Conservation (phyloP, 2,113 vertebrate genomes). For the Microcebus murinus region DNA sequence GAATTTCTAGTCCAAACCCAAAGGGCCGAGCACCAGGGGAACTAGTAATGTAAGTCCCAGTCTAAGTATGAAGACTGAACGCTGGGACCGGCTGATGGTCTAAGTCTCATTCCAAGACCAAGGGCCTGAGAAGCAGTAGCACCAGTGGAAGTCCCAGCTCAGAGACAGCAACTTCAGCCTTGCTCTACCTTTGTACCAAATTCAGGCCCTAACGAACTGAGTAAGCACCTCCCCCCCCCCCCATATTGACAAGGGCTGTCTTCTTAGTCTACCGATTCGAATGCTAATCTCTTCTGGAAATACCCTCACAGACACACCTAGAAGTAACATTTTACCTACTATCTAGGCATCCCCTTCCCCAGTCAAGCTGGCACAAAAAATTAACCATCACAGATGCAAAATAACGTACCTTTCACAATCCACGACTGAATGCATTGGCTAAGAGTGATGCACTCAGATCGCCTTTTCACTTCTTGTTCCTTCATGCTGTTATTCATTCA, state of each 20-base stretch:
- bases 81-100: background rate
- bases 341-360: background rate
- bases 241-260: too few relatives aligned
- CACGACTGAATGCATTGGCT: background rate
- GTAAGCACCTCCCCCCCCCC: background rate
- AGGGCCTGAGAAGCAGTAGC: background rate
- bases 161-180: background rate
- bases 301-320: background rate
- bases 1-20: background rate
- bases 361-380: background rate
- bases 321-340: background rate
- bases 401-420: background rate
- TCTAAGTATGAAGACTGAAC: background rate
- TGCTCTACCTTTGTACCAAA: background rate
- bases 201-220: accelerated
- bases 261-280: background rate
- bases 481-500: background rate
- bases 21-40: background rate
- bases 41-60: accelerated
- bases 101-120: too few relatives aligned
- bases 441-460: background rate
- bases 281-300: background rate
- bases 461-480: background rate
- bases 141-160: accelerated
- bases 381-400: background rate